Conservation (phyloP, 2,797 vertebrate genomes). For the Gymnocypris eckloni region DNA sequence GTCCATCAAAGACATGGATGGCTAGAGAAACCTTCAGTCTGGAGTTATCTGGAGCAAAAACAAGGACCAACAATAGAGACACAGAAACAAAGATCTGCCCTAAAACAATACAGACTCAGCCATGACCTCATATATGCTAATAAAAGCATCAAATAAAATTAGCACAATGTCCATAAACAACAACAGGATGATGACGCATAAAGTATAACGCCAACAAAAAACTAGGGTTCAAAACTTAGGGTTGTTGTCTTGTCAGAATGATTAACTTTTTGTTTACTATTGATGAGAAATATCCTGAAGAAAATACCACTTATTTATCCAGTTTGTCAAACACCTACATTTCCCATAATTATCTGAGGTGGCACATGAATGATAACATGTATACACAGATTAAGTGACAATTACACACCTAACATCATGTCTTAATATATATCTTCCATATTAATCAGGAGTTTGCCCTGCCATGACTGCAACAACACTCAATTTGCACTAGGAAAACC, state of each 20-base stretch:
- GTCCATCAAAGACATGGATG: conserved; percentile 42
- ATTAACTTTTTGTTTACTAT: neutral
- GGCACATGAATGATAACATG: neutral
- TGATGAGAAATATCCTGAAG: neutral
- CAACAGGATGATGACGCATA: neutral
- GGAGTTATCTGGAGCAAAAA: conserved; percentile 44
- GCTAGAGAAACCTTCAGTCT: conserved; percentile 26
- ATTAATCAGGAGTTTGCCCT: neutral
- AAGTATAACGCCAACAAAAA: neutral
- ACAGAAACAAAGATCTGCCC: neutral
- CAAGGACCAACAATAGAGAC: conserved; percentile 31
- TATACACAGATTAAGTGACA: neutral
- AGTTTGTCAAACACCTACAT: neutral
- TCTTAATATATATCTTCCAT: neutral
- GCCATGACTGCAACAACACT: neutral
- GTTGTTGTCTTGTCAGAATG: neutral
- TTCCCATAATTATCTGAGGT: neutral
- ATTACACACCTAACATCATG: neutral
- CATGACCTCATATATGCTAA: conserved; percentile 8
- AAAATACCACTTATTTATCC: neutral
- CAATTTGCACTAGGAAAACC: neutral
- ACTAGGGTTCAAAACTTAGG: neutral
- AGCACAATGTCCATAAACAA: neutral
- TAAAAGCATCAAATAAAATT: neutral
- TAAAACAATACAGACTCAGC: conserved; percentile 10